These are phyloP conservation scores for Scyliorhinus canicula DNA, from an alignment of 2,797 vertebrate genomes.

Conservation along the genomic window DNA sequence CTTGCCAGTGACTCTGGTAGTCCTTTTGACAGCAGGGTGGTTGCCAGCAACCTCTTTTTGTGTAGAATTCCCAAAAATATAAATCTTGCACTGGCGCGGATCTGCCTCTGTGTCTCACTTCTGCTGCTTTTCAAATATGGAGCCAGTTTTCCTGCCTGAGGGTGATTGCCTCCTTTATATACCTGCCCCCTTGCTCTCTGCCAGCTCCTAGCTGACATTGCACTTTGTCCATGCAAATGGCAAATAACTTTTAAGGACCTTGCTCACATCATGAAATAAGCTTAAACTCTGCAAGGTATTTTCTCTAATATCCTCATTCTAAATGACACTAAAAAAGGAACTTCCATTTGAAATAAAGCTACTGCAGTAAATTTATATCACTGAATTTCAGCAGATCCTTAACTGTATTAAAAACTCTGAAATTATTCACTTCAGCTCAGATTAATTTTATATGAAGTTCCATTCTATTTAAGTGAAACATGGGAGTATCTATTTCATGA, in stretches of 20 bases:
- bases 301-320: background rate
- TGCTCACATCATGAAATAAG: background rate
- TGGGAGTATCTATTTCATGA: background rate
- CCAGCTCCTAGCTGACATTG: background rate
- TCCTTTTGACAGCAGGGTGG: background rate
- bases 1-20: no score
- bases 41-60: background rate
- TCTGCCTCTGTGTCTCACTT: background rate
- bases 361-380: background rate
- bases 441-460: background rate
- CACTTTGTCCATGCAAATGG: background rate
- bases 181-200: background rate
- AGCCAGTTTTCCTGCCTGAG: background rate
- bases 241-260: background rate
- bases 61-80: background rate
- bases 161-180: no score
- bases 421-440: background rate
- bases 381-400: background rate
- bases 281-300: background rate
- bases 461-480: background rate
- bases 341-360: background rate
- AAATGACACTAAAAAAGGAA: background rate
- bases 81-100: background rate
- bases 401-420: background rate
- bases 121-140: background rate